Conservation (phyloP, 2,888 invertebrate species). For the Synergus laeviventris region DNA sequence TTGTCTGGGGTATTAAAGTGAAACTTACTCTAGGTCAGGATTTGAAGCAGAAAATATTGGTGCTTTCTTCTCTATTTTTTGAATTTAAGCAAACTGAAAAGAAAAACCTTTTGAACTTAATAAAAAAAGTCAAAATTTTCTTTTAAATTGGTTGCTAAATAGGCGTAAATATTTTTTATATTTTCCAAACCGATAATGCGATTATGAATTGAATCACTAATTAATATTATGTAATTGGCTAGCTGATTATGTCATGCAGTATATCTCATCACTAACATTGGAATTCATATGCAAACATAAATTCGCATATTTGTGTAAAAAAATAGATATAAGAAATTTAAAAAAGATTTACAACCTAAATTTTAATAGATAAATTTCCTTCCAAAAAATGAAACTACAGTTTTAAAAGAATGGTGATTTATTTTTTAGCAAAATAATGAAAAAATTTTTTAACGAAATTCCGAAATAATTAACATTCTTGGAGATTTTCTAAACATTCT, state of each 20-base stretch:
- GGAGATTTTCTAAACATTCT: slow-evolving; percentile 3
- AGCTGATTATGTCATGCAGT: background rate
- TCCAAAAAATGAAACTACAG: background rate
- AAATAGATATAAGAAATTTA: background rate
- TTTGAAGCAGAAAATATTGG: background rate
- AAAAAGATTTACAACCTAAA: background rate
- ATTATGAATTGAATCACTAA: background rate
- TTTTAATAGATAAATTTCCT: background rate
- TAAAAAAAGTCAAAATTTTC: too few relatives aligned
- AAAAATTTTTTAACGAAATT: slow-evolving; percentile 3
- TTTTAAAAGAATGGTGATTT: slow-evolving; percentile 16
- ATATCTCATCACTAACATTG: too few relatives aligned
- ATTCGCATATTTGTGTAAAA: background rate
- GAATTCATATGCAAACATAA: too few relatives aligned
- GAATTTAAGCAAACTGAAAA: background rate
- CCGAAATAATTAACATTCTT: slow-evolving; percentile 7
- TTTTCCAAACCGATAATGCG: background rate
- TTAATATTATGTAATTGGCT: background rate
- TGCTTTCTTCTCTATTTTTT: background rate
- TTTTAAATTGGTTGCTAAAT: too few relatives aligned
- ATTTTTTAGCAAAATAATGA: background rate
- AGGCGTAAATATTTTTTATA: background rate
- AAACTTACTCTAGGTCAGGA: background rate
- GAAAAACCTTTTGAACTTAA: background rate
- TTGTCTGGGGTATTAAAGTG: background rate